Base-by-base conservation (phyloP, 2,888 invertebrate species). In the Poecilus cupreus region DNA sequence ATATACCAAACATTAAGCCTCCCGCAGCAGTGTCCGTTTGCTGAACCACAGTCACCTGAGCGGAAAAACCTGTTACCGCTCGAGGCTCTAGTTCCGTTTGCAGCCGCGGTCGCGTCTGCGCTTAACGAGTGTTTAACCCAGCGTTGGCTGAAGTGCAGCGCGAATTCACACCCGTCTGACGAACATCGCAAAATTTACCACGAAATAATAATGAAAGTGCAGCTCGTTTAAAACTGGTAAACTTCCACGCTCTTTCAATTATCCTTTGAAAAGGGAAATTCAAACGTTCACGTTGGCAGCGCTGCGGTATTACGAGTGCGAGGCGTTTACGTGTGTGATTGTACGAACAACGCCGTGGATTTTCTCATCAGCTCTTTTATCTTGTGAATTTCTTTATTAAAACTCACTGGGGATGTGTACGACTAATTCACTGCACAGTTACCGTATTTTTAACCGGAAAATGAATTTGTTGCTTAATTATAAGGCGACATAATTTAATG, bases 141-240 rank as follows among this genome's bases (percentile, higher is more conserved):
- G n/a, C n/a, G n/a, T n/a, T 32, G 57, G 37, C 10, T 76, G 57
- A 20, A 20, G 18, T 54, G 60, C 60, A 60, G 8, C 32, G 32
- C 16, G 76, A 32, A 32, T 24, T 37, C 70, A 24, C 78, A 68
- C 68, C 68, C 24, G 16, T 68, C 49, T 79, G 43, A 79, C 79
- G 49, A 79, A 70, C 20, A 46, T 46, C 68, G 46, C 54, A 32
- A 76, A 79, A 68, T 64, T 79, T 68, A 26, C 49, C 79, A 26
- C 49, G 79, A 68, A 79, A 79, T 79, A 68, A 79, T 79, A 79
- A 79, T 79, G 79, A 70, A 79, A 79, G 49, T 49, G 49, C 79
- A 32, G 54, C 60, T 60, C 57, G 57, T 77, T 57, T 57, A 37
- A 26, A 77, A 57, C 77, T 43, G 64, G 49, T 43, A 60, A 51